Evolutionary conservation across 2,797 vertebrate genomes (phyloP), one percentile per base, ranked within the genome.

Genomic region (Choloepus didactylus): DNA sequence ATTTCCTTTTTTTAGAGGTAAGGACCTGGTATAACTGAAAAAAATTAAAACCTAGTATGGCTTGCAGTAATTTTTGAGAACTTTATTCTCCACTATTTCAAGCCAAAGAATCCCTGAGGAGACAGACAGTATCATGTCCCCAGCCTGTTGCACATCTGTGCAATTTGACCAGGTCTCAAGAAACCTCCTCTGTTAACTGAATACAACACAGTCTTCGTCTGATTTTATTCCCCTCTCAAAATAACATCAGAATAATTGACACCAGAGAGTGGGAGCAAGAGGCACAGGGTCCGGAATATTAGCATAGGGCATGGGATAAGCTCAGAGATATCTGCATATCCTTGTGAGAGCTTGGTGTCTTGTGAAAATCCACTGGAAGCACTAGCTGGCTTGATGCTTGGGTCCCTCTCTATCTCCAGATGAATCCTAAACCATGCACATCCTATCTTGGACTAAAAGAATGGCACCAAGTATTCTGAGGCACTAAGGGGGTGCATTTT

Each of bases 121-220:
- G 38, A 87, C 5, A 69, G 59, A 41, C 9, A 29, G 6, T n/a
- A 21, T 29, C 6, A 31, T 44, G 41, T 41, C 54, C 29, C 25
- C 87, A 54, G 18, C n/a, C 41, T 84, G n/a, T 19, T 73, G 15
- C 3, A 46, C 31, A 62, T 80, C 51, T 70, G 18, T 73, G 14
- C 21, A 19, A 73, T 95, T 83, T 62, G 60, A 76, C 25, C 60
- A 91, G 54, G 79, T 70, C 59, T 92, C 44, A 75, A 91, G 69
- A 92, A 94, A 81, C 79, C n/a, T 49, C 79, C 19, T 90, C 19
- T 60, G 41, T 93, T 70, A 67, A 59, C 29, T 88, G 44, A 87
- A 38, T 49, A 62, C 6, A 89, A 84, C 14, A 66, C 14, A 95
- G 23, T 41, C 79, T 85, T 89, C 59, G 76, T 92, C 38, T 80